phyloP scores from a whole-genome alignment of 2,888 invertebrate species.

The Masnerella sp. region DNA sequence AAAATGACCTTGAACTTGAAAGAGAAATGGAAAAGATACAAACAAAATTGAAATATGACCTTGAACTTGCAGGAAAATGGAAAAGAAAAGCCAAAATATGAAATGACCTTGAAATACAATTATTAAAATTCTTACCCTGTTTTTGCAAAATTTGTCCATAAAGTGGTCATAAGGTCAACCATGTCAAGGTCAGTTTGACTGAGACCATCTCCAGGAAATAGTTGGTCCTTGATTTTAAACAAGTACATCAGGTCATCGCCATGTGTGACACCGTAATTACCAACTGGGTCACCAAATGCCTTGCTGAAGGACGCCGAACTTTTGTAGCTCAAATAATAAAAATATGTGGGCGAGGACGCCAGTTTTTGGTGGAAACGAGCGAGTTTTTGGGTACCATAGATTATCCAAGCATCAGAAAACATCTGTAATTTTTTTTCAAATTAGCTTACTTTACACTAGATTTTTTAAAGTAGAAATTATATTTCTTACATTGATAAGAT shows the following conservation, averaged over 20 bases:
- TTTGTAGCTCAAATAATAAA: slow-evolving; percentile 84
- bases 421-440: too few relatives aligned
- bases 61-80: too few relatives aligned
- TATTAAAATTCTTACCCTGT: too few relatives aligned
- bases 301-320: slow-evolving; percentile 85
- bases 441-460: too few relatives aligned
- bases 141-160: slow-evolving; percentile 89
- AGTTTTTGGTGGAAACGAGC: slow-evolving; percentile 79
- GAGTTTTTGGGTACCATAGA: slow-evolving; percentile 82
- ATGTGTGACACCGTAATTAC: slow-evolving; percentile 87
- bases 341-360: slow-evolving; percentile 80
- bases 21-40: too few relatives aligned
- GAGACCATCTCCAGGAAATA: slow-evolving; percentile 80
- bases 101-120: too few relatives aligned
- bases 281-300: slow-evolving; percentile 84
- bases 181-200: slow-evolving; percentile 81
- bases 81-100: too few relatives aligned
- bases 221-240: slow-evolving; percentile 84
- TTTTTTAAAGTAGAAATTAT: too few relatives aligned
- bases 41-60: too few relatives aligned
- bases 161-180: slow-evolving; percentile 81
- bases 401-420: slow-evolving; percentile 86
- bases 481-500: slow-evolving; percentile 82
- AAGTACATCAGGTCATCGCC: slow-evolving; percentile 90
- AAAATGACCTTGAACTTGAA: too few relatives aligned